Evolutionary conservation across 2,113 vertebrate species (phyloP).

Genomic region (Zonotrichia leucophrys): DNA sequence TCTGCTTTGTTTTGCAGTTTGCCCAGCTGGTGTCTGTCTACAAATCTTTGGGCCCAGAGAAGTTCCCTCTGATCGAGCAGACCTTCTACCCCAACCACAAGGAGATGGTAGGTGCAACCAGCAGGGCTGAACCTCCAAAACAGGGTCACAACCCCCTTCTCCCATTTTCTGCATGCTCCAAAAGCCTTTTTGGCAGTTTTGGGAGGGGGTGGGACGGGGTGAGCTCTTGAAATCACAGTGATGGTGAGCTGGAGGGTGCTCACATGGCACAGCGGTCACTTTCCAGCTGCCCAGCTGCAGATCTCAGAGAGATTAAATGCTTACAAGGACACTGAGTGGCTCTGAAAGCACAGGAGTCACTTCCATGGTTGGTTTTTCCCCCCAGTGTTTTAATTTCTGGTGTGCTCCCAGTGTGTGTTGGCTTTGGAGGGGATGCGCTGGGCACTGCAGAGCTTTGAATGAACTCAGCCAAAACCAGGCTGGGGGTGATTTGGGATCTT

Average conservation of each 20-base stretch:
- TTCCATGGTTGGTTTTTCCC: background rate
- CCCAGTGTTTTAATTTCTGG: background rate
- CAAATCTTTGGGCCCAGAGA: conserved; percentile 89
- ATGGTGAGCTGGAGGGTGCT: background rate
- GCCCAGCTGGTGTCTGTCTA: conserved; percentile 90
- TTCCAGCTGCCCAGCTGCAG: background rate
- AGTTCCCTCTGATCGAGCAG: conserved; percentile 95
- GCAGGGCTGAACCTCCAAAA: background rate
- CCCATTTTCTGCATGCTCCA: background rate
- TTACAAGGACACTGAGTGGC: background rate
- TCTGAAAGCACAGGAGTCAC: background rate
- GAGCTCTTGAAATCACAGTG: background rate
- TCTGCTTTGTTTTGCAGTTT: conserved; percentile 84
- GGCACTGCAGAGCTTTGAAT: background rate
- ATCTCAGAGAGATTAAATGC: background rate
- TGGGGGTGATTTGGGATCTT: background rate
- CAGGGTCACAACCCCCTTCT: background rate
- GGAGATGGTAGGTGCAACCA: conserved; percentile 89
- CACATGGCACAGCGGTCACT: background rate
- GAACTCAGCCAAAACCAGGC: background rate
- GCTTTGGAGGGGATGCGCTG: background rate
- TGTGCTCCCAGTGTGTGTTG: background rate
- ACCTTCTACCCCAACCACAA: conserved; percentile 97
- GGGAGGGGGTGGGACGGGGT: background rate
- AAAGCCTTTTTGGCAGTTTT: background rate